Conservation (phyloP, 2,113 vertebrate species). For the Spheniscus mendiculus region DNA sequence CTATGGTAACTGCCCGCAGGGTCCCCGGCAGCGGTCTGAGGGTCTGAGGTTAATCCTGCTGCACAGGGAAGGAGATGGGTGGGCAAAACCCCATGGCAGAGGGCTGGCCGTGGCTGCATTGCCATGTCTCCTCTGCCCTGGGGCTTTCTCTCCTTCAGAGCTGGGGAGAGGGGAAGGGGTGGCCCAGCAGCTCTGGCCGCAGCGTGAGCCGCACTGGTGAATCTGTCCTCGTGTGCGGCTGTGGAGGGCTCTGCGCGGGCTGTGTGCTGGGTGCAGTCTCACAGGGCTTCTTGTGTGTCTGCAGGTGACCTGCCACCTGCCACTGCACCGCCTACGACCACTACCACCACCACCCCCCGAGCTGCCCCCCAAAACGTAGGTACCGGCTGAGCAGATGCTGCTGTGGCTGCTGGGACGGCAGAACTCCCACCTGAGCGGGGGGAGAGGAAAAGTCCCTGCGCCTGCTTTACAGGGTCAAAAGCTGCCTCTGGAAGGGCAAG, state of each 20-base stretch:
- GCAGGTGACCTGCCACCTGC: slow-evolving; percentile 19
- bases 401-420: fast-evolving
- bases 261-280: background rate
- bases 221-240: background rate
- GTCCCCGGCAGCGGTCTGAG: fast-evolving
- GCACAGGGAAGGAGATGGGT: fast-evolving
- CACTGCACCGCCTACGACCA: fast-evolving
- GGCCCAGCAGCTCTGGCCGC: background rate
- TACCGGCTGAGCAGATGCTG: fast-evolving
- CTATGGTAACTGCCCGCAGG: background rate
- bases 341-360: background rate
- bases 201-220: fast-evolving
- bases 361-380: background rate
- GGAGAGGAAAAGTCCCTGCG: background rate
- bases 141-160: background rate
- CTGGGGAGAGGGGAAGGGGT: background rate
- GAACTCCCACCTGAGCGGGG: background rate
- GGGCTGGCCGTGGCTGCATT: background rate
- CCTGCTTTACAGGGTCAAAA: background rate
- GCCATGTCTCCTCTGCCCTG: fast-evolving
- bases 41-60: background rate
- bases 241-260: background rate
- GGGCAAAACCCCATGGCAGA: fast-evolving
- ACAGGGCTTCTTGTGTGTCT: background rate
- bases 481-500: background rate